Base-by-base conservation (phyloP, 1,140 invertebrate species). In the Mya arenaria region DNA sequence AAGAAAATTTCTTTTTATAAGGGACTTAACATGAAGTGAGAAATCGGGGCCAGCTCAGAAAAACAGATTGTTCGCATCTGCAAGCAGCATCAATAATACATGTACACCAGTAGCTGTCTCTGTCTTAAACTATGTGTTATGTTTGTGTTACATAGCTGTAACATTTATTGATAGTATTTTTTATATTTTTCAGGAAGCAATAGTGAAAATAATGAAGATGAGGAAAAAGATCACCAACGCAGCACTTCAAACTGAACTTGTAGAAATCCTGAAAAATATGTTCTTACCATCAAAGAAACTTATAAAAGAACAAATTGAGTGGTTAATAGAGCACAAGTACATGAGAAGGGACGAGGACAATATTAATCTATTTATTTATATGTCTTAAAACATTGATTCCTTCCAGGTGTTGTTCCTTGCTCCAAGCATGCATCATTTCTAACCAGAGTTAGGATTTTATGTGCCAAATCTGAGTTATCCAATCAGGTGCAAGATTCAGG, bases 301-400 rank as follows among this genome's bases (percentile, higher is more conserved):
- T 96, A 99, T 99, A 85, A 99, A 99, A 94, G 98, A 99, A 94
- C 98, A 99, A 94, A 96, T 99, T 39, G 98, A 99, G 93, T 99
- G 98, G 98, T 95, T 99, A 13, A 99, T 99, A 86, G 98, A 99
- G 94, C 97, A 99, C 91, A 99, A 99, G 92, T 99, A 99, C 92
- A 99, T 99, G 96, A 94, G 95, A 79, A 94, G 99, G 84, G 98
- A 99, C 92, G 98, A 99, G 88, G 97, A 98, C 85, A 97, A 99
- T 92, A 99, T 99, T 89, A 99, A 99, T 93, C 97, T 97, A 88
- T 99, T 99, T 94, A 97, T 99, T 89, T 99, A 99, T 93, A 97
- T 99, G 95, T 97, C 98, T 92, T 99, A 93, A 91, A 69, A 13
- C 4, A 78, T 48, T 62, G 60, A 30, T 2, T 62, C 17, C 17